phyloP scores from a whole-genome alignment of 2,797 vertebrate species.

The Threskiornis aethiopicus region DNA sequence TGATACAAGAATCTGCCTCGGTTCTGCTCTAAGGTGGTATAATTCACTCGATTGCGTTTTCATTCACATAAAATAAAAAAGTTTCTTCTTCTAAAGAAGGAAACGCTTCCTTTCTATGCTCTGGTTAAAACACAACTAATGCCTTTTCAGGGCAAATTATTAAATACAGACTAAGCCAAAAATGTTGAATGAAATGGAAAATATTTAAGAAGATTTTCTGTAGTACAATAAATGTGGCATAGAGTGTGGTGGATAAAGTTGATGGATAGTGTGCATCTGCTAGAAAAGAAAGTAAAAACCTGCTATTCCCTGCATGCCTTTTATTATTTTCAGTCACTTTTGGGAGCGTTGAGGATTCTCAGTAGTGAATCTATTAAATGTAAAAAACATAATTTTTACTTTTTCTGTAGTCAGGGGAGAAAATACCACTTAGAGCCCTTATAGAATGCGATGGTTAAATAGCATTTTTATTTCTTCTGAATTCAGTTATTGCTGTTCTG shows the following conservation, averaged over 20 bases:
- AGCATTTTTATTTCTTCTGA: neutral
- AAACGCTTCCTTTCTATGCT: neutral
- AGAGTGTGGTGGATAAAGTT: neutral
- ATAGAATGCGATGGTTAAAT: neutral
- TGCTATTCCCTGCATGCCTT: neutral
- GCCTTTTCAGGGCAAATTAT: neutral
- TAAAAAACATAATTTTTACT: neutral
- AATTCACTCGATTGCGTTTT: neutral
- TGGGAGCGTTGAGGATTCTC: neutral
- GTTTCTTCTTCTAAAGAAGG: neutral
- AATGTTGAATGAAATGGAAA: conserved; percentile 15
- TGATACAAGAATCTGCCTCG: neutral
- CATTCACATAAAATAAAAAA: neutral
- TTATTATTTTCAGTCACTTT: neutral
- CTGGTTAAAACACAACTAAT: neutral
- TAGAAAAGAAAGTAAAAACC: neutral
- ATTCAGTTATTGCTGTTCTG: neutral
- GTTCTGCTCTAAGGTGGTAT: neutral
- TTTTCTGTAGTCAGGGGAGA: neutral
- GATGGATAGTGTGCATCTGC: neutral
- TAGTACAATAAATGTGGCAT: neutral
- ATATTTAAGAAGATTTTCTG: neutral
- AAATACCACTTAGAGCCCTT: neutral
- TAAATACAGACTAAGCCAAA: neutral
- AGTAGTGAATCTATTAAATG: neutral